Percentiles rank a stretch among this genome's conserved stretches.
These are phyloP conservation scores for Endotricha flammealis DNA, from an alignment of 2,888 invertebrate genomes.

Conservation along the genomic window DNA sequence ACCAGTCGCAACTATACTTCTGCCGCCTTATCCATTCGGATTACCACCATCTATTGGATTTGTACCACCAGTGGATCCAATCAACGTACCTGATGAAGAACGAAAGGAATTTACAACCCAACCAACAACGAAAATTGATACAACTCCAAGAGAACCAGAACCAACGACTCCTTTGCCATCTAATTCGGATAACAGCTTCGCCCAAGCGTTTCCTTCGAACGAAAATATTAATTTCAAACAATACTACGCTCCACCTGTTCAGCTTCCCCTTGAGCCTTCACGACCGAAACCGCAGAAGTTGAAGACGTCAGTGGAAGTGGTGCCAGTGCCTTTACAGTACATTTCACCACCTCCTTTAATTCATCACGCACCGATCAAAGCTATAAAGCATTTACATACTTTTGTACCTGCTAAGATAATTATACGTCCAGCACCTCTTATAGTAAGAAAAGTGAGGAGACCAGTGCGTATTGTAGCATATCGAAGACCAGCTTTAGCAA, in stretches of 20 bases:
- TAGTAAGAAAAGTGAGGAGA: conserved; percentile 33
- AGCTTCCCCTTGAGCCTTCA: conserved; percentile 24
- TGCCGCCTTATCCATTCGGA: conserved; percentile 67
- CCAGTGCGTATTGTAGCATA: conserved; percentile 35
- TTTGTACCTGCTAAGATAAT: conserved; percentile 57
- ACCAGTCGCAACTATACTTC: conserved; percentile 61
- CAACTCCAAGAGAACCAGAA: conserved; percentile 43
- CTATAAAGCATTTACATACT: conserved; percentile 50
- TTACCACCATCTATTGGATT: conserved; percentile 54
- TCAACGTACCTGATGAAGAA: conserved; percentile 37
- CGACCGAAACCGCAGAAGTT: conserved; percentile 45
- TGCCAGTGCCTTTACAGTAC: conserved; percentile 60
- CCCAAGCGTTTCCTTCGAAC: conserved; percentile 56
- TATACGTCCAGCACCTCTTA: conserved; percentile 43
- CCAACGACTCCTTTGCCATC: conserved; percentile 49
- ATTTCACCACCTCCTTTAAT: conserved; percentile 55
- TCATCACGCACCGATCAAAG: conserved; percentile 29
- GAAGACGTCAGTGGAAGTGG: conserved; percentile 61
- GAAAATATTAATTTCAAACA: conserved; percentile 52
- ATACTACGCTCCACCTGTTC: conserved; percentile 38
- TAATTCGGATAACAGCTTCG: conserved; percentile 52
- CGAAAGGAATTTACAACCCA: conserved; percentile 46
- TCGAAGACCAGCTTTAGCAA: conserved; percentile 28
- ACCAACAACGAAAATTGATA: conserved; percentile 39
- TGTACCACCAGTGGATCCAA: conserved; percentile 41